Evolutionary conservation across 1,140 invertebrate genomes (phyloP).

Genomic region (Aphis gossypii): DNA sequence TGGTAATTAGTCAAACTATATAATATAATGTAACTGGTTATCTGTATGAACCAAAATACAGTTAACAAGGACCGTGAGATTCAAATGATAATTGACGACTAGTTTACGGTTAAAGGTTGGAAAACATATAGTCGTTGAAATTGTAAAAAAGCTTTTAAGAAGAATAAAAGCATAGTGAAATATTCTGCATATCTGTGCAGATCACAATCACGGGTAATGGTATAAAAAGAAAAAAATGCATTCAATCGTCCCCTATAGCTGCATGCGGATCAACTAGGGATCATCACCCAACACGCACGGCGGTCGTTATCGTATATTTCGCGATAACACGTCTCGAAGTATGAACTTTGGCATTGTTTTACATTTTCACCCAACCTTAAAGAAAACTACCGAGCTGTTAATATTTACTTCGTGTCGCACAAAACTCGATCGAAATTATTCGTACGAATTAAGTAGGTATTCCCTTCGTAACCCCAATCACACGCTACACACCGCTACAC

Average conservation of each 20-base stretch:
- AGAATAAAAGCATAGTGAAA: background rate
- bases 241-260: background rate
- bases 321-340: background rate
- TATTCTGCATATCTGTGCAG: background rate
- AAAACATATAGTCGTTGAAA: too few relatives aligned
- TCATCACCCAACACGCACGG: background rate
- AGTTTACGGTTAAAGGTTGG: too few relatives aligned
- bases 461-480: background rate
- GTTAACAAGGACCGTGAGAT: too few relatives aligned
- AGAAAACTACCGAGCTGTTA: background rate
- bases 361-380: background rate
- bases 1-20: too few relatives aligned
- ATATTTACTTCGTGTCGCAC: background rate
- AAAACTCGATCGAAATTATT: background rate
- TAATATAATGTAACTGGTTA: too few relatives aligned
- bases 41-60: too few relatives aligned
- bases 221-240: background rate
- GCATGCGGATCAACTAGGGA: background rate
- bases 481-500: background rate
- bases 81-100: too few relatives aligned
- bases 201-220: background rate
- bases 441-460: background rate
- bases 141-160: too few relatives aligned
- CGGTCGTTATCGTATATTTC: background rate
- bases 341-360: background rate